Percentiles rank a stretch among this genome's conserved stretches.
These are phyloP conservation scores for Siniperca undulata DNA, from an alignment of 2,797 vertebrate genomes.

Conservation along the genomic window DNA sequence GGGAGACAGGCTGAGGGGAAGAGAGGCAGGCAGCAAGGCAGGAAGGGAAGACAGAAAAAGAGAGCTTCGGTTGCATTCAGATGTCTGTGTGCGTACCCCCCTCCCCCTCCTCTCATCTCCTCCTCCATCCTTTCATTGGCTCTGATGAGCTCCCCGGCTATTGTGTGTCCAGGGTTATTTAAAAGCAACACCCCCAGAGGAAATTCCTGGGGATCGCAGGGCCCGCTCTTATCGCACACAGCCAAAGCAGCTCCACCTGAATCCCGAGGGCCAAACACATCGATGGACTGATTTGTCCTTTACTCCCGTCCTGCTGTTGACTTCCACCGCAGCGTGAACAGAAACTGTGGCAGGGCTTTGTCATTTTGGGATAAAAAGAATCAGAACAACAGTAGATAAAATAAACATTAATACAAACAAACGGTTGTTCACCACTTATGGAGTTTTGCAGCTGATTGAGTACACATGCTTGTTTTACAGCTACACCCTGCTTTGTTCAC, in stretches of 20 bases:
- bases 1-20: slow-evolving; percentile 22
- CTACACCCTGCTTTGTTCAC: background rate
- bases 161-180: slow-evolving; percentile 83
- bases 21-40: slow-evolving; percentile 37
- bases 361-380: slow-evolving; percentile 36
- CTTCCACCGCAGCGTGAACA: slow-evolving; percentile 14
- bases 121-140: slow-evolving; percentile 68
- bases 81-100: slow-evolving; percentile 22
- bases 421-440: background rate
- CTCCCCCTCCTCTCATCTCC: slow-evolving; percentile 51
- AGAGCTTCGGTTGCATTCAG: slow-evolving; percentile 49
- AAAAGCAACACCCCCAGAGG: slow-evolving; percentile 76
- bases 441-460: background rate
- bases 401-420: slow-evolving; percentile 18
- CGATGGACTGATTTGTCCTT: slow-evolving; percentile 74
- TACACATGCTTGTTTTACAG: background rate
- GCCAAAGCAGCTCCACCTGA: slow-evolving; percentile 78
- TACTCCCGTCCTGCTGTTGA: slow-evolving; percentile 61
- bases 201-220: slow-evolving; percentile 66
- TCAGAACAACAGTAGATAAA: slow-evolving; percentile 29
- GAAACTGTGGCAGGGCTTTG: slow-evolving; percentile 36
- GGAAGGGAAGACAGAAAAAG: slow-evolving; percentile 37
- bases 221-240: slow-evolving; percentile 75
- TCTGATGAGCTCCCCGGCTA: slow-evolving; percentile 77
- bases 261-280: slow-evolving; percentile 72